These are phyloP conservation scores for Hydractinia echinata DNA, from an alignment of 30 jellyfish, hydroid and myxozoan species.

Conservation along the genomic window DNA sequence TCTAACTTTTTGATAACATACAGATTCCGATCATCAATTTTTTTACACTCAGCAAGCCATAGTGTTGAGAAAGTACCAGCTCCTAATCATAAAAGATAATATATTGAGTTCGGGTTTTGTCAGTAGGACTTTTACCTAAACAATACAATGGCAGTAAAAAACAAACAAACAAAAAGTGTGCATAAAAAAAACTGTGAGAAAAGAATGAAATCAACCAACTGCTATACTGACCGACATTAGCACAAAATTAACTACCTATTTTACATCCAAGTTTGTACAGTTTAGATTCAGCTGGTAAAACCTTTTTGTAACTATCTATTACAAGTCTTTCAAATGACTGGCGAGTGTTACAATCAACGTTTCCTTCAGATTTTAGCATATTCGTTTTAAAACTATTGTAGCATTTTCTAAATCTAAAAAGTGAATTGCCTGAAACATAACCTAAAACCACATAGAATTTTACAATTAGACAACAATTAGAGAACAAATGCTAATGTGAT, in stretches of 20 bases:
- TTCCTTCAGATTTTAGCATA: too few species aligned
- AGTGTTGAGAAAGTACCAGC: constrained; percentile 57
- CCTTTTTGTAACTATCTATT: too few species aligned
- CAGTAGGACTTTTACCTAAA: background rate
- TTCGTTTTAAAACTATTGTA: too few species aligned
- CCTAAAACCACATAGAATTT: too few species aligned
- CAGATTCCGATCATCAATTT: background rate
- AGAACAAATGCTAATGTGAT: too few species aligned
- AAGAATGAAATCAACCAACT: background rate
- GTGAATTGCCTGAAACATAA: too few species aligned
- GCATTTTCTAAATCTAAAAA: too few species aligned
- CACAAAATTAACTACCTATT: background rate
- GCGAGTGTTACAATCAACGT: too few species aligned
- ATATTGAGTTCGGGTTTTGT: background rate
- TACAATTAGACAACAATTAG: too few species aligned
- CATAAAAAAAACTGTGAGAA: background rate
- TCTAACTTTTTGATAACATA: constrained; percentile 42
- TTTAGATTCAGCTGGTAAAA: background rate
- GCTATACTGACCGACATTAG: background rate
- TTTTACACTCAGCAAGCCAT: constrained; percentile 52
- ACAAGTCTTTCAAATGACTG: too few species aligned
- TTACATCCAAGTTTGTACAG: constrained; percentile 29
- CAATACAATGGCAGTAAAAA: background rate
- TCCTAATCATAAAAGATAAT: constrained; percentile 41
- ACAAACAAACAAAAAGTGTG: background rate